phyloP scores from a whole-genome alignment of 1,140 invertebrate species.

The Galendromus occidentalis region DNA sequence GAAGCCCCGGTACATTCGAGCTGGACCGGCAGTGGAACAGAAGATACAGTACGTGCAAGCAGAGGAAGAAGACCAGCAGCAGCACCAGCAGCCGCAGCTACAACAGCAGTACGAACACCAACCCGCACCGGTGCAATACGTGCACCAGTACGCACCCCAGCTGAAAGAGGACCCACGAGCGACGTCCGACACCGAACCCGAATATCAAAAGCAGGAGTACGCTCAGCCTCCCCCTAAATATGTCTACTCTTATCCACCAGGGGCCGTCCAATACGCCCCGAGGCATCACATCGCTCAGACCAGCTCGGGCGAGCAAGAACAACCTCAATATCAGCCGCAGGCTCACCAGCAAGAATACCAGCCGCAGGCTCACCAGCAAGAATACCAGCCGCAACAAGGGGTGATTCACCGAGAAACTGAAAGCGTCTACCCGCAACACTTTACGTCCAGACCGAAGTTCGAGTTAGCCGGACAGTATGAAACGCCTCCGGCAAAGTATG shows the following conservation, averaged over 20 bases:
- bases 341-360: no score
- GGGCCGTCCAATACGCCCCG: no score
- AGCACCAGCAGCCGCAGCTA: not conserved
- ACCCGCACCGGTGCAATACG: not conserved
- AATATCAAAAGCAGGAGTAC: no score
- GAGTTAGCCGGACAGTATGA: not conserved
- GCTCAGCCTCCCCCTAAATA: no score
- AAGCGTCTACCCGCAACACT: not conserved
- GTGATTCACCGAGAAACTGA: not conserved
- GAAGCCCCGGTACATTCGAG: not conserved
- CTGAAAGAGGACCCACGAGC: no score
- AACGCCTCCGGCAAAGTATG: not conserved
- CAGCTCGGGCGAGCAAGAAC: no score
- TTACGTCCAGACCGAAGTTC: not conserved
- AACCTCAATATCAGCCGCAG: no score
- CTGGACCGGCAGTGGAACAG: not conserved
- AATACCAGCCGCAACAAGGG: not conserved
- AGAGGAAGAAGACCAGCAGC: not conserved
- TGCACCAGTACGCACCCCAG: not conserved
- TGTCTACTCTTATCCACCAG: no score
- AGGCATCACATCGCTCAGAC: no score
- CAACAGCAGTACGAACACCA: not conserved
- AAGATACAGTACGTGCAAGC: not conserved
- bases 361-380: no score
- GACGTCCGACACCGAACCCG: no score